A percentile compares a stretch with the other conserved stretches of the same genome.
Evolutionary conservation across 1,140 invertebrate species (phyloP).

Genomic region (Brachionus plicatilis): DNA sequence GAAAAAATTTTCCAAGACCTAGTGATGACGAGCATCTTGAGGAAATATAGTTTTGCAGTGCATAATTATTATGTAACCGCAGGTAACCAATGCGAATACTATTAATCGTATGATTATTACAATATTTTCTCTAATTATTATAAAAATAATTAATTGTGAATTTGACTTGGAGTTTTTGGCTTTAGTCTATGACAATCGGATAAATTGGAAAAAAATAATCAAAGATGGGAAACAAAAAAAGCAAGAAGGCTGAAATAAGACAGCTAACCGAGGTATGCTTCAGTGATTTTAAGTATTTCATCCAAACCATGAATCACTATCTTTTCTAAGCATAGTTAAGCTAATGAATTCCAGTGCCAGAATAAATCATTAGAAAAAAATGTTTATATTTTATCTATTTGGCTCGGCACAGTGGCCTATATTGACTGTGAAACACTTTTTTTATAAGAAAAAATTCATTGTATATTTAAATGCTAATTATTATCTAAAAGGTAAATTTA

Average conservation of each 20-base stretch:
- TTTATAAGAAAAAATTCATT: too few relatives aligned
- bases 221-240: constrained; percentile 16
- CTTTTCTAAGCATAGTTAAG: background rate
- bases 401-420: too few relatives aligned
- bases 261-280: background rate
- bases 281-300: background rate
- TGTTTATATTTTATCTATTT: too few relatives aligned
- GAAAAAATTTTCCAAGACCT: background rate
- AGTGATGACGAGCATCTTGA: background rate
- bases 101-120: background rate
- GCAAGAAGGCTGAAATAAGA: background rate
- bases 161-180: background rate
- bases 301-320: background rate
- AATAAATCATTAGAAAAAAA: too few relatives aligned
- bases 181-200: background rate
- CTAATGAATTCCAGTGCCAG: too few relatives aligned
- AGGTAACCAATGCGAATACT: background rate
- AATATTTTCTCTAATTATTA: background rate
- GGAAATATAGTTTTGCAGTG: background rate
- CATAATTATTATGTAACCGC: background rate
- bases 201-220: background rate
- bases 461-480: too few relatives aligned
- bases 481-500: too few relatives aligned
- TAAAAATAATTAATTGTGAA: background rate
- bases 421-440: too few relatives aligned